Conservation (phyloP, 2,888 invertebrate genomes). For the Drosophila paracracens region DNA sequence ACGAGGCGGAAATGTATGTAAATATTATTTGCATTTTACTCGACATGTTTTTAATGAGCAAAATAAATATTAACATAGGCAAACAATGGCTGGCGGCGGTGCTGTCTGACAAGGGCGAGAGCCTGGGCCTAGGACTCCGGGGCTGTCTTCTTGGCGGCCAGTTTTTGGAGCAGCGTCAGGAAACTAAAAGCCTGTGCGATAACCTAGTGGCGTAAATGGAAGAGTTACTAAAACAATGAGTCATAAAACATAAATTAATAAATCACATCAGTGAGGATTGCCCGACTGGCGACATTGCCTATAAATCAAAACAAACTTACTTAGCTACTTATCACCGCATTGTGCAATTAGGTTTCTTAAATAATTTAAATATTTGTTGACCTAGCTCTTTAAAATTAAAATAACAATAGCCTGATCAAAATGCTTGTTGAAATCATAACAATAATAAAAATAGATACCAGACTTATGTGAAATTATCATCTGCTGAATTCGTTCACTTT, state of each 20-base stretch:
- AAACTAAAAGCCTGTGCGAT: slow-evolving; percentile 83
- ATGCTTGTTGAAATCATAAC: neutral
- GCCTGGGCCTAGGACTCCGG: slow-evolving; percentile 14
- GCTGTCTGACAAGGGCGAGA: neutral
- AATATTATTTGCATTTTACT: slow-evolving; percentile 70
- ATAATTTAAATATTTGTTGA: neutral
- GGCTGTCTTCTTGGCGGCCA: slow-evolving; percentile 76
- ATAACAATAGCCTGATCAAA: neutral
- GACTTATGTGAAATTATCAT: neutral
- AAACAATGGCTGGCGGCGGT: slow-evolving; percentile 18
- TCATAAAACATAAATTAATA: neutral
- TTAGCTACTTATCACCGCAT: no score
- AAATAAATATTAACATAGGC: slow-evolving; percentile 59
- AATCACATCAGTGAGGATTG: neutral
- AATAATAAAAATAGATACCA: neutral
- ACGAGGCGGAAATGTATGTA: slow-evolving; percentile 54
- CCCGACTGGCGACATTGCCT: neutral
- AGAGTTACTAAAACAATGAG: neutral
- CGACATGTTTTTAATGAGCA: slow-evolving; percentile 72
- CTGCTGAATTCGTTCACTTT: neutral
- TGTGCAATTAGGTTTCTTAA: neutral
- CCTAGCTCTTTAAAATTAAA: neutral
- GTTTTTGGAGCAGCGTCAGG: slow-evolving; percentile 81
- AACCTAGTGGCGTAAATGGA: slow-evolving; percentile 60
- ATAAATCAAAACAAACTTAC: neutral